Conservation (phyloP, 23 tunicate genomes). For the Trididemnum nubilum region DNA sequence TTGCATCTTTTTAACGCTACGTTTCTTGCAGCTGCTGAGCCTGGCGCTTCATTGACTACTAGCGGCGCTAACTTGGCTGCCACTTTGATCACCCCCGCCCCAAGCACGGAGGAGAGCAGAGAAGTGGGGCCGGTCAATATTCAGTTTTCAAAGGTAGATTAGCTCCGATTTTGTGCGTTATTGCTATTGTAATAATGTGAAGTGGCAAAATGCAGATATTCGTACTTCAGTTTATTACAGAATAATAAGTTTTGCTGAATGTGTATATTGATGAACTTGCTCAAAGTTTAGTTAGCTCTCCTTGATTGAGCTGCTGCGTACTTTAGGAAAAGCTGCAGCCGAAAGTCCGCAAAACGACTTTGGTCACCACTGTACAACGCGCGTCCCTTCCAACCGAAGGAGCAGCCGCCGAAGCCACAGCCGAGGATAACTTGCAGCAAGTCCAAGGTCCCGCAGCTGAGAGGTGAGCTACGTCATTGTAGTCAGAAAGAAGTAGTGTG, state of each 20-base stretch:
- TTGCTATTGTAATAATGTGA: neutral
- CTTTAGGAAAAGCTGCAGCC: slow-evolving; percentile 47
- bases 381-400: neutral
- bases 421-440: slow-evolving; percentile 33
- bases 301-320: neutral
- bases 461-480: too few relatives aligned
- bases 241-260: too few relatives aligned
- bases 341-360: slow-evolving; percentile 49
- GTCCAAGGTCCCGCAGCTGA: too few relatives aligned
- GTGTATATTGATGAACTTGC: too few relatives aligned
- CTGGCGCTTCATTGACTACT: neutral
- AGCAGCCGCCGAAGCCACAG: slow-evolving; percentile 2
- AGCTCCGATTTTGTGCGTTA: neutral
- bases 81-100: slow-evolving; percentile 71
- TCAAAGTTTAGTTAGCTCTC: too few relatives aligned
- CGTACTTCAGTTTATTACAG: too few relatives aligned
- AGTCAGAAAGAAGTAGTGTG: too few relatives aligned
- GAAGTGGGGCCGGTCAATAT: slow-evolving; percentile 76
- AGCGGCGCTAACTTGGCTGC: slow-evolving; percentile 24
- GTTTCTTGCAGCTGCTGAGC: neutral
- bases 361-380: slow-evolving; percentile 37
- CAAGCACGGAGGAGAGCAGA: slow-evolving; percentile 67
- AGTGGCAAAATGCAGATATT: too few relatives aligned
- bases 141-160: slow-evolving; percentile 73
- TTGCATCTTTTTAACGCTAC: too few relatives aligned